Evolutionary conservation across 2,888 invertebrate species (phyloP), one percentile per base, ranked within the genome.

Genomic region (Pterostichus niger): DNA sequence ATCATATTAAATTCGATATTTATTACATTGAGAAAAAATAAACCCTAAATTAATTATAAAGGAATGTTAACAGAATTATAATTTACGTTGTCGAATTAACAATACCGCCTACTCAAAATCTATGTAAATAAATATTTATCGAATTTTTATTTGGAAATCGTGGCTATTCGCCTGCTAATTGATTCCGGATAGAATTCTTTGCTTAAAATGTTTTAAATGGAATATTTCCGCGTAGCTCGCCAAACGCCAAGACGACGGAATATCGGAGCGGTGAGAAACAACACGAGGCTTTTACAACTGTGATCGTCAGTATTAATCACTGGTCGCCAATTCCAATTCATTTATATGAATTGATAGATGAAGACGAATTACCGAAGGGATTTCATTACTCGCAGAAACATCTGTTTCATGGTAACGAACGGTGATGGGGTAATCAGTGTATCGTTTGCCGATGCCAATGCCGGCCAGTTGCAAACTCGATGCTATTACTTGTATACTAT

Each of bases 371-470:
- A 75, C 75, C 61, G 46, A 78, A 78, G 59, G 46, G 61, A 78
- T 78, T 59, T 44, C 44, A 56, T 61, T 59, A 56, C 78, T 61
- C 24, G 44, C 33, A 59, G 78, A 40, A 77, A 56, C 76, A 77
- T 56, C 76, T 77, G 76, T 77, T 77, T 56, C 76, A 54, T 56
- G 35, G 76, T 56, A 77, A 77, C 56, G 76, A 77, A 77, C 71
- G 44, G 76, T 56, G 40, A 77, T 64, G 35, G 64, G 49, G 71
- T 71, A 71, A 46, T 71, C 71, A 71, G 17, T 17, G 46, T 6
- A 71, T 46, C 15, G 56, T 10, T 24, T 64, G 10, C 2, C 54
- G 52, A 33, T 52, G 52, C 46, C n/a, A 40, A 9, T n/a, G 52
- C 46, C n/a, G 68, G 0, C 6, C 15, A 9, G 44, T 68, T 68